phyloP scores from a whole-genome alignment of 23 tunicate species.

The Corella eumyota region DNA sequence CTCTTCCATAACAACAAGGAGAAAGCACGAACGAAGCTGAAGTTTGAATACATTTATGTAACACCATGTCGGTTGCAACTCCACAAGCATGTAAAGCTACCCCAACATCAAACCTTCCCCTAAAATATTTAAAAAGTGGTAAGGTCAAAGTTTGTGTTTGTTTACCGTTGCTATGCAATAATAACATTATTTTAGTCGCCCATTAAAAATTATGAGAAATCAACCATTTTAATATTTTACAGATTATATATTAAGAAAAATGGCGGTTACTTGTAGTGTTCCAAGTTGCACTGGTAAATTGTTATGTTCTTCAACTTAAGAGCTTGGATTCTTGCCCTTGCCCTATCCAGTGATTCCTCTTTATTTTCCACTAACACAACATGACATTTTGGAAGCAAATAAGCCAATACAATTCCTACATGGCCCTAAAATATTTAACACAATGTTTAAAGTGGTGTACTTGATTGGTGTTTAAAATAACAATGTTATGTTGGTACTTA shows the following conservation, averaged over 20 bases:
- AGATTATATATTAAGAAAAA: too few species aligned
- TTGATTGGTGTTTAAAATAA: neutral
- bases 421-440: constrained; percentile 49
- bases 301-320: constrained; percentile 45
- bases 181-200: too few species aligned
- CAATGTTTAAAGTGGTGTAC: neutral
- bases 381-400: constrained; percentile 53
- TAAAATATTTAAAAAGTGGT: constrained; percentile 3
- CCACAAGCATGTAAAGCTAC: constrained; percentile 99
- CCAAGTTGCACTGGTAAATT: constrained; percentile 83
- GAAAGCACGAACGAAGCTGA: constrained; percentile 72
- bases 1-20: constrained; percentile 98
- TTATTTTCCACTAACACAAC: constrained; percentile 83
- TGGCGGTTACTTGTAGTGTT: too few species aligned
- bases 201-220: too few species aligned
- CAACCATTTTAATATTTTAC: too few species aligned
- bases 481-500: constrained; percentile 10
- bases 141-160: too few species aligned
- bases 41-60: constrained; percentile 48
- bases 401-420: constrained; percentile 85
- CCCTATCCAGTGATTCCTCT: constrained; percentile 88
- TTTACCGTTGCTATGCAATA: too few species aligned
- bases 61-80: constrained; percentile 91
- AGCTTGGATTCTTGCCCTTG: constrained; percentile 50
- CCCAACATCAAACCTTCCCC: constrained; percentile 76